Conservation (phyloP, 2,113 vertebrate genomes). For the Poeciliopsis turrubarensis region DNA sequence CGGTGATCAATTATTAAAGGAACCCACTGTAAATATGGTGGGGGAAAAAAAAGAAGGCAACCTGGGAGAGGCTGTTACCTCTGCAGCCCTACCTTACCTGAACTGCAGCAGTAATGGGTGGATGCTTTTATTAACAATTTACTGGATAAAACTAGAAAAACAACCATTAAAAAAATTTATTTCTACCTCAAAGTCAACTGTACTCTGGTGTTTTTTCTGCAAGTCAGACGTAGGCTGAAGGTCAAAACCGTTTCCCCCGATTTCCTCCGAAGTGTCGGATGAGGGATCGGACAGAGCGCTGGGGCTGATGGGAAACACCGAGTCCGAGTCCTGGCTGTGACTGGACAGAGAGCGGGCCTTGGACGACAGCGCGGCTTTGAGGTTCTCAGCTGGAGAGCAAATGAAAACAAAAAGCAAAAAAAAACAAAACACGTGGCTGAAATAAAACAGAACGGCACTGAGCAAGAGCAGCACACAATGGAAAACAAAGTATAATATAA, state of each 20-base stretch:
- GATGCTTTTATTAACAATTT: neutral
- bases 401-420: neutral
- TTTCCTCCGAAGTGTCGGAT: slow-evolving; percentile 7
- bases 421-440: neutral
- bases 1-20: slow-evolving; percentile 74
- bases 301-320: slow-evolving; percentile 27
- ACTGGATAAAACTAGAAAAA: neutral
- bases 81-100: neutral
- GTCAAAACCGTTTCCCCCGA: slow-evolving; percentile 12
- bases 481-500: too few relatives aligned
- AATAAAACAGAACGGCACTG: neutral
- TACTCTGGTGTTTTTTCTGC: slow-evolving; percentile 13
- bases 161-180: neutral
- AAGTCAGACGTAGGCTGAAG: slow-evolving; percentile 24
- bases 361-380: slow-evolving; percentile 61
- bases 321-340: slow-evolving; percentile 39
- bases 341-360: slow-evolving; percentile 21
- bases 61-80: neutral
- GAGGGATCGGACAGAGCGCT: neutral
- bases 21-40: slow-evolving; percentile 29
- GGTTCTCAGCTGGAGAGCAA: slow-evolving; percentile 61
- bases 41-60: neutral
- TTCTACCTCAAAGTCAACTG: slow-evolving; percentile 64
- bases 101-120: neutral
- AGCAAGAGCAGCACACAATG: neutral